Evolutionary conservation across 1,140 invertebrate species (phyloP).

Genomic region (Prorops nasuta): DNA sequence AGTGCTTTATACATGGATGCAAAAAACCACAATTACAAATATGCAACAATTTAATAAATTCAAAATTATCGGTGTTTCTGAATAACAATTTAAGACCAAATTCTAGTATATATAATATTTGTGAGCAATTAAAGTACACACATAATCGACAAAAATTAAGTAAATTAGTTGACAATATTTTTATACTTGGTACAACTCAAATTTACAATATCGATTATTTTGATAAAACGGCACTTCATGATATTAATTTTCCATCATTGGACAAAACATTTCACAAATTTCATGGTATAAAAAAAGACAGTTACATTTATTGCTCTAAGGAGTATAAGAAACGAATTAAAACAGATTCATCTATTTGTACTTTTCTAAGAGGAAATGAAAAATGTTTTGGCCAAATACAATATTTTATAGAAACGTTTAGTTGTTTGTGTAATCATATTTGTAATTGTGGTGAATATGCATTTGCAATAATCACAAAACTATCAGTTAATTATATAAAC

Average conservation of each 20-base stretch:
- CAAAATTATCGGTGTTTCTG: neutral
- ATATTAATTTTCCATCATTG: neutral
- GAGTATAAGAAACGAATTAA: too few relatives aligned
- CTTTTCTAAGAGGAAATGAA: too few relatives aligned
- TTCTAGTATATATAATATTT: neutral
- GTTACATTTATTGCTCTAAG: too few relatives aligned
- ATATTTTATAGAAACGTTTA: too few relatives aligned
- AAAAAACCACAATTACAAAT: conserved; percentile 17
- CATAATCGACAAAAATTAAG: neutral
- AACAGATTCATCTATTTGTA: too few relatives aligned
- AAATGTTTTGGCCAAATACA: too few relatives aligned
- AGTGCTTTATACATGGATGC: conserved; percentile 12
- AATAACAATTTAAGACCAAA: neutral
- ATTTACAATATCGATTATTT: neutral
- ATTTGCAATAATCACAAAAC: neutral
- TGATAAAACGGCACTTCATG: neutral
- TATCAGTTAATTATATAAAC: neutral
- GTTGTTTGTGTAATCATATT: too few relatives aligned
- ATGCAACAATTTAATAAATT: conserved; percentile 3
- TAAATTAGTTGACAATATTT: neutral
- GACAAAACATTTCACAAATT: neutral
- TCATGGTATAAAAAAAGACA: too few relatives aligned
- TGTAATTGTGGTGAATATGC: neutral
- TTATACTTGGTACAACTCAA: neutral
- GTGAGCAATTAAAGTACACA: neutral